phyloP scores from a whole-genome alignment of 2,888 invertebrate genomes.

The Spisula subtruncata region DNA sequence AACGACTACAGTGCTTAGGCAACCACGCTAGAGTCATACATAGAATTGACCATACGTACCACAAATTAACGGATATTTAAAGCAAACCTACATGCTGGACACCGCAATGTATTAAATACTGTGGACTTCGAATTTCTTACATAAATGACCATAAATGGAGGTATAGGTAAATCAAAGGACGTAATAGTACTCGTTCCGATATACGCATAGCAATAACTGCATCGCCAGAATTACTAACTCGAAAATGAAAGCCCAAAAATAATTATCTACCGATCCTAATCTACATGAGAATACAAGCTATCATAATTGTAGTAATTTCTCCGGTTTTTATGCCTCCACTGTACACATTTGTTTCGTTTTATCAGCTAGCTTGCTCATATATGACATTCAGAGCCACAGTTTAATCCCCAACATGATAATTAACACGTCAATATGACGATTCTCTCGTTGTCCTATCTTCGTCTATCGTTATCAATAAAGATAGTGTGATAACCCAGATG shows the following conservation, averaged over 20 bases:
- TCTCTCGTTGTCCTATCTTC: background rate
- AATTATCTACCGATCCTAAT: background rate
- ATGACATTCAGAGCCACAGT: background rate
- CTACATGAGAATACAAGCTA: background rate
- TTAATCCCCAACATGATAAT: background rate
- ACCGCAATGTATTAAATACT: no score
- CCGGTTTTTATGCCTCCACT: background rate
- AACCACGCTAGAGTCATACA: no score
- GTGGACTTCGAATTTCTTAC: no score
- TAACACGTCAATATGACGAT: constrained; percentile 21
- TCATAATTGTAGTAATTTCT: constrained; percentile 12
- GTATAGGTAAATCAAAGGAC: no score
- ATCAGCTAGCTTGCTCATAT: constrained; percentile 11
- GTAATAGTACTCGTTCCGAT: background rate
- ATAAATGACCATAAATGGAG: no score
- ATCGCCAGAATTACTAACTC: background rate
- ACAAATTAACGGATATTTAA: no score
- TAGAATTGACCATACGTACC: no score
- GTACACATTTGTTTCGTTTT: background rate
- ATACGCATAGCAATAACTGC: background rate
- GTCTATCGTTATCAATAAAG: background rate
- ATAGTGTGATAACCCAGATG: background rate
- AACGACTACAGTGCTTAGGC: no score
- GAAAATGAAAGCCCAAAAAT: background rate
- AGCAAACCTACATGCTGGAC: no score